Base-by-base conservation (phyloP, 2,888 invertebrate species). In the Drepana falcataria region DNA sequence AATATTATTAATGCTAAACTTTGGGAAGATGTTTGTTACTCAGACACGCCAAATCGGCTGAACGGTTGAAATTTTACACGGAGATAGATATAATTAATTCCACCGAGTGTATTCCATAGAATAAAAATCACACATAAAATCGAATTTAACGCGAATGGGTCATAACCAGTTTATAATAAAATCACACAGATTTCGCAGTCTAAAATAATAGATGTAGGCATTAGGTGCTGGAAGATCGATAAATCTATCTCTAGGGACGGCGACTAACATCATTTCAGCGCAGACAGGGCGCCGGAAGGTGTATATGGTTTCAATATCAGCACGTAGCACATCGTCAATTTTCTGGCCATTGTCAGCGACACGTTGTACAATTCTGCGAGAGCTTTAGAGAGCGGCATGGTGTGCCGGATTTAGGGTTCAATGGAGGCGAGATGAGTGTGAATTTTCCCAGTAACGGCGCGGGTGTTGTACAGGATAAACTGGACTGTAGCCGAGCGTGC, bases 401-500 rank as follows among this genome's bases (percentile, higher is more conserved):
- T 57, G 66, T 62, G 62, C 64, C 67, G 73, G 66, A 69, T 73
- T 72, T 62, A 68, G 61, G 73, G 79, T 76, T 82, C 88, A 76
- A 85, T 88, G 87, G 78, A 85, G 68, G 74, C 74, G 73, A 74
- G 68, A 69, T 65, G 70, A 77, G 71, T 81, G 80, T 73, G 74
- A 75, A 84, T 82, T 82, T 82, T 83, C 80, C 76, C 66, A 65
- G 57, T 21, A 21, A 21, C 21, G 69, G 69, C 59, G 65, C 71
- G 71, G 59, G 67, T 70, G 73, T 70, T 66, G 75, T 79, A 67
- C 68, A 59, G 71, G 69, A 71, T 70, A 65, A 71, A 79, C 79
- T 77, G 79, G 79, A 74, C 79, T 78, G 78, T 83, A 83, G 82
- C 75, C 75, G 83, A 85, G 76, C 80, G 81, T 79, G 83, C 90